phyloP scores from a whole-genome alignment of 2,797 vertebrate genomes.

The Tragelaphus eurycerus region DNA sequence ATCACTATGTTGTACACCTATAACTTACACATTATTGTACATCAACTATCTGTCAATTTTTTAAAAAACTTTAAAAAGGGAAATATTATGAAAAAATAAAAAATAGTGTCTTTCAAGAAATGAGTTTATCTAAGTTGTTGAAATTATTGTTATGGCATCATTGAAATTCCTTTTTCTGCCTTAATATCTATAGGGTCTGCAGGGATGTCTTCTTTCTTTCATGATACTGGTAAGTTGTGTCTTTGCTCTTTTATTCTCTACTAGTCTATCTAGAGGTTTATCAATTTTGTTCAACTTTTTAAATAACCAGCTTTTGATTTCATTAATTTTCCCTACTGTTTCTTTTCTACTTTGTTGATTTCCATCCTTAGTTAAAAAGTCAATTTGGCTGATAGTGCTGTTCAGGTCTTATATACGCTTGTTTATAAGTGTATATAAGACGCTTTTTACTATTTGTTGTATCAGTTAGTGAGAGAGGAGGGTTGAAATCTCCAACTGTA shows the following conservation, averaged over 20 bases:
- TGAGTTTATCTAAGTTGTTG: background rate
- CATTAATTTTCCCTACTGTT: background rate
- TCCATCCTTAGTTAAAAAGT: background rate
- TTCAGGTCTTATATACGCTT: background rate
- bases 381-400: background rate
- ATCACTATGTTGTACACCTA: background rate
- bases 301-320: background rate
- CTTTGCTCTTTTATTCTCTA: background rate
- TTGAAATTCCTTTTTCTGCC: background rate
- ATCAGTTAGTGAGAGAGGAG: background rate
- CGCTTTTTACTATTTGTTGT: background rate
- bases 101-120: background rate
- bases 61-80: background rate
- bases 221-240: background rate
- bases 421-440: background rate
- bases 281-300: background rate
- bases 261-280: background rate
- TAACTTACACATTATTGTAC: background rate
- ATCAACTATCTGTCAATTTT: background rate
- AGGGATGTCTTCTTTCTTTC: background rate
- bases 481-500: background rate
- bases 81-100: background rate
- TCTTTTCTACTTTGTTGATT: constrained; percentile 15
- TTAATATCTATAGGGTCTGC: background rate
- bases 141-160: background rate